phyloP scores from a whole-genome alignment of 2,888 invertebrate genomes.

The Choreutis nemorana region DNA sequence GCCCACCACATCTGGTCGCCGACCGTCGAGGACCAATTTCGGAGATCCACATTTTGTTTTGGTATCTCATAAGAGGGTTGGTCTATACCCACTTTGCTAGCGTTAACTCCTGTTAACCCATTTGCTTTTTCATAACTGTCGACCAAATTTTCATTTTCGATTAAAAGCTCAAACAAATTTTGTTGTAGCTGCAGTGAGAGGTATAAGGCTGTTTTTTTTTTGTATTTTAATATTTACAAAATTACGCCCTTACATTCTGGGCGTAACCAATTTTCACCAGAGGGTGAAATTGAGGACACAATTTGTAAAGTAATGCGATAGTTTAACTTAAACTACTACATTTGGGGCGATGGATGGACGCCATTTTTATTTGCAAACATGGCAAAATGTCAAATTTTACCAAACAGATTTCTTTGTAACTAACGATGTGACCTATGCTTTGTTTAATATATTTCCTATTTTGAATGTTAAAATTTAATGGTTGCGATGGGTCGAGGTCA shows the following conservation, averaged over 20 bases:
- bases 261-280: constrained; percentile 31
- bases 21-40: constrained; percentile 40
- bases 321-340: constrained; percentile 39
- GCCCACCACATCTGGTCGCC: constrained; percentile 38
- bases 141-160: too few relatives aligned
- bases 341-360: constrained; percentile 29
- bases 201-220: background rate
- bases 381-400: constrained; percentile 5
- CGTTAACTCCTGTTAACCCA: background rate
- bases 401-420: constrained; percentile 8
- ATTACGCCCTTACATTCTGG: constrained; percentile 20
- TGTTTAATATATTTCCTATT: too few relatives aligned
- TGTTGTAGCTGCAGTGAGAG: too few relatives aligned
- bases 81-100: constrained; percentile 6
- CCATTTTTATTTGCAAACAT: too few relatives aligned
- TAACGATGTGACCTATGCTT: too few relatives aligned
- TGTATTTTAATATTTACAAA: constrained; percentile 8
- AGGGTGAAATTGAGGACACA: constrained; percentile 25
- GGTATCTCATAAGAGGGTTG: constrained; percentile 18
- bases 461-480: too few relatives aligned
- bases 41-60: constrained; percentile 26
- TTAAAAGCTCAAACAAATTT: too few relatives aligned
- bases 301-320: constrained; percentile 47
- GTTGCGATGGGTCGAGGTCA: constrained; percentile 25
- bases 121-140: too few relatives aligned